These are phyloP conservation scores for Helogale parvula DNA, from an alignment of 2,113 vertebrate genomes.

Conservation along the genomic window DNA sequence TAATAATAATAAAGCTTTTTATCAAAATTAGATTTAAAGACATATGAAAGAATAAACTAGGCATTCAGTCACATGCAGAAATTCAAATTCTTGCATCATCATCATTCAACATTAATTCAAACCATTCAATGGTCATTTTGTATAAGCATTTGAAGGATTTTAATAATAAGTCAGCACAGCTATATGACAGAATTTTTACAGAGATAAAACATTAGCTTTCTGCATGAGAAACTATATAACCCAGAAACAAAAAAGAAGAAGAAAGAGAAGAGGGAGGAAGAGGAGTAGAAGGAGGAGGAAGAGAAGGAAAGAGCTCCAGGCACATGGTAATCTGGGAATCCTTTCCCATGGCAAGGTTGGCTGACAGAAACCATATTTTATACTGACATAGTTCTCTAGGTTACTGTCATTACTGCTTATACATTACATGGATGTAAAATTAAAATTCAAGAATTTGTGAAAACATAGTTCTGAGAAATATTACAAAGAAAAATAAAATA, in stretches of 20 bases:
- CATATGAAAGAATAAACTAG: not conserved
- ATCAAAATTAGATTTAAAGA: not conserved
- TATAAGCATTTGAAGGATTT: not conserved
- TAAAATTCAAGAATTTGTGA: conserved; percentile 13
- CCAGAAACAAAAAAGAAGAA: not conserved
- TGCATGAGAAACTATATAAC: not conserved
- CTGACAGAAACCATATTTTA: not conserved
- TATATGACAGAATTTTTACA: not conserved
- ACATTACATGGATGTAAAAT: not conserved
- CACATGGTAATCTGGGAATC: no score
- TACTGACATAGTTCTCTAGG: not conserved
- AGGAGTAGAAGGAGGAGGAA: no score
- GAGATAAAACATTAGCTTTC: not conserved
- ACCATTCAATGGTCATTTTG: not conserved
- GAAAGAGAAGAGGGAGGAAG: not conserved
- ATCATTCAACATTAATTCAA: not conserved
- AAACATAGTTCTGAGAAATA: not conserved
- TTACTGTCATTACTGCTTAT: not conserved
- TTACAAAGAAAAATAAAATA: not conserved
- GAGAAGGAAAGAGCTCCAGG: no score
- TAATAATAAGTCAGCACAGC: not conserved
- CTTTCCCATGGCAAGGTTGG: no score
- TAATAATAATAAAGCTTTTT: not conserved
- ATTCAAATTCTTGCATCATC: not conserved
- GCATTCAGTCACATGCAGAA: not conserved